Evolutionary conservation across 2,113 vertebrate genomes (phyloP).

Genomic region (Hepsetus odoe): DNA sequence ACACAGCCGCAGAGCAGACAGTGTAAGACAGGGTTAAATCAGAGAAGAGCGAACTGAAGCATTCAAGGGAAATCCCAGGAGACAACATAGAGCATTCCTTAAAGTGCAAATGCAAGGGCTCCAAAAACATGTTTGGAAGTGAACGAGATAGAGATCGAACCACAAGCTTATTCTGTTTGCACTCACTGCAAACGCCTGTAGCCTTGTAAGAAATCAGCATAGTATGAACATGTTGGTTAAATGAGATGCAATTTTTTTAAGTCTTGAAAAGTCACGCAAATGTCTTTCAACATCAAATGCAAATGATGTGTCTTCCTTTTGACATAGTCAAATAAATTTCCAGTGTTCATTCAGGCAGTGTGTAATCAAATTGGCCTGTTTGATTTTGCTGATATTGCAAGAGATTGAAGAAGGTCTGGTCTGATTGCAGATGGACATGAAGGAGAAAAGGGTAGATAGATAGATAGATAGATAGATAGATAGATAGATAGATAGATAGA

Average conservation of each 20-base stretch:
- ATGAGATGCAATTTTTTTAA: not conserved
- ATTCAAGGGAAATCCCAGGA: slow-evolving; percentile 13
- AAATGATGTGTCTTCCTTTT: not conserved
- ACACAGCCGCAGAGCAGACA: not conserved
- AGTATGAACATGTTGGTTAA: not conserved
- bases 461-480: not conserved
- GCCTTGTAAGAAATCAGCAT: not conserved
- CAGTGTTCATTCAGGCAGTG: not conserved
- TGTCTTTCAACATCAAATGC: not conserved
- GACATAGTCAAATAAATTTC: not conserved
- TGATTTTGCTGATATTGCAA: slow-evolving; percentile 9
- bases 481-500: no score
- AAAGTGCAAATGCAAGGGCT: slow-evolving; percentile 13
- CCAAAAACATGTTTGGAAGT: not conserved
- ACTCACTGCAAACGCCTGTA: not conserved
- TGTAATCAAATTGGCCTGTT: not conserved
- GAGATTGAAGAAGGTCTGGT: not conserved
- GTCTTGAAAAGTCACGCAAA: not conserved
- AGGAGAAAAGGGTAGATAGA: no score
- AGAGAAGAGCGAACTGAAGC: not conserved
- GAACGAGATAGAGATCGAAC: not conserved
- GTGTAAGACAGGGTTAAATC: slow-evolving; percentile 14
- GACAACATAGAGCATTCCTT: not conserved
- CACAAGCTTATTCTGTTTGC: not conserved
- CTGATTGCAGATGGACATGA: no score